Evolutionary conservation across 2,797 vertebrate species (phyloP).

Genomic region (Eupleurogrammus muticus): DNA sequence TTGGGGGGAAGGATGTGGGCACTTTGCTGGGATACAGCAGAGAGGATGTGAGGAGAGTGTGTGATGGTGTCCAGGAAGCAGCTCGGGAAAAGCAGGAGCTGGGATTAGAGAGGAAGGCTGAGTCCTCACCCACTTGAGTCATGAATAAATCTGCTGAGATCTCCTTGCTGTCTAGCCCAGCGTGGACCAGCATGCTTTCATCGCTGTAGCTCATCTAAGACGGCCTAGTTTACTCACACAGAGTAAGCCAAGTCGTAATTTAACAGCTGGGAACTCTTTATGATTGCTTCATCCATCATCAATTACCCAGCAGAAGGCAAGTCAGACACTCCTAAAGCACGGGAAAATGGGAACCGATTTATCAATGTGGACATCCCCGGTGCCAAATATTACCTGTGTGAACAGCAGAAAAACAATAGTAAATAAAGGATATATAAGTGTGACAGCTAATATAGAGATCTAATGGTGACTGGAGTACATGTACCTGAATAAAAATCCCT

Average conservation of each 20-base stretch:
- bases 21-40: slow-evolving; percentile 40
- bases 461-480: background rate
- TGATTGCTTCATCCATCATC: slow-evolving; percentile 71
- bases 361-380: slow-evolving; percentile 39
- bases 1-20: slow-evolving; percentile 33
- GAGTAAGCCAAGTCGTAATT: slow-evolving; percentile 67
- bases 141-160: slow-evolving; percentile 79
- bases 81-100: slow-evolving; percentile 39
- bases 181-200: slow-evolving; percentile 57
- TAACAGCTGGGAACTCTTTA: slow-evolving; percentile 67
- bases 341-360: slow-evolving; percentile 14
- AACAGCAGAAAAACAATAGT: slow-evolving; percentile 18
- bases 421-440: slow-evolving; percentile 24
- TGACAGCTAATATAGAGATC: background rate
- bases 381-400: slow-evolving; percentile 23
- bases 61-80: slow-evolving; percentile 50
- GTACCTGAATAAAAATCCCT: slow-evolving; percentile 47
- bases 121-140: slow-evolving; percentile 74
- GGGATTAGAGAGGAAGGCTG: slow-evolving; percentile 45
- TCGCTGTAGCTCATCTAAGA: slow-evolving; percentile 67
- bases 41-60: slow-evolving; percentile 61
- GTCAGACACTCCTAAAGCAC: slow-evolving; percentile 33
- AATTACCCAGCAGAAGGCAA: slow-evolving; percentile 55
- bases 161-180: slow-evolving; percentile 60
- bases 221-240: slow-evolving; percentile 69